phyloP scores from a whole-genome alignment of 2,888 invertebrate species.

The Masnerella sp. region DNA sequence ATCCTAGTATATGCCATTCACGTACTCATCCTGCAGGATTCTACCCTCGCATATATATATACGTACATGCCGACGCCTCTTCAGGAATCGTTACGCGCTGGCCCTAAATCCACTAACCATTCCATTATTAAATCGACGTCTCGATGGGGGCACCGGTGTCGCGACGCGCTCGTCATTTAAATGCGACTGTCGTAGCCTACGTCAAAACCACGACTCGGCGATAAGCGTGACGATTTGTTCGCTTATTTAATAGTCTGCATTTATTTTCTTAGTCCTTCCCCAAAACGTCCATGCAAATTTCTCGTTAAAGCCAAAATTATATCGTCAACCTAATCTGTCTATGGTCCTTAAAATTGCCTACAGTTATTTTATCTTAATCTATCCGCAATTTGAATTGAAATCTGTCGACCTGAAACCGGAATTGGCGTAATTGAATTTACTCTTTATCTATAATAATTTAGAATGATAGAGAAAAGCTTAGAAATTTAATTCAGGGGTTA shows the following conservation, averaged over 20 bases:
- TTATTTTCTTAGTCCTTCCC: constrained; percentile 14
- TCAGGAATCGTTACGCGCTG: constrained; percentile 76
- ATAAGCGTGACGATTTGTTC: constrained; percentile 55
- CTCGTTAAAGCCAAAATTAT: neutral
- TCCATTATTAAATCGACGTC: constrained; percentile 77
- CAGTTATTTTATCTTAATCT: no score
- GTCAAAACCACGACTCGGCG: constrained; percentile 50
- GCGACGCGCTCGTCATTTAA: constrained; percentile 55
- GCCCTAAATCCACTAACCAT: constrained; percentile 75
- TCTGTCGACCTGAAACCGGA: no score
- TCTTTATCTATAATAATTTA: no score
- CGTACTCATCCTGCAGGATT: constrained; percentile 77
- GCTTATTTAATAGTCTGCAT: constrained; percentile 38
- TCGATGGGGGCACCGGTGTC: constrained; percentile 52
- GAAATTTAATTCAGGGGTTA: no score
- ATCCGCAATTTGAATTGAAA: no score
- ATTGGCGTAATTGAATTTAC: no score
- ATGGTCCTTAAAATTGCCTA: no score
- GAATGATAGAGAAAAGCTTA: no score
- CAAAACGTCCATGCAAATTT: constrained; percentile 12
- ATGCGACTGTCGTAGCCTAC: constrained; percentile 54
- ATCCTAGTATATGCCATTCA: constrained; percentile 74
- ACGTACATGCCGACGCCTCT: constrained; percentile 56
- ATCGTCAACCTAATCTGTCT: no score
- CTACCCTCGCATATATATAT: constrained; percentile 49